Base-by-base conservation (phyloP, 1,140 invertebrate genomes). In the Hestina assimilis region DNA sequence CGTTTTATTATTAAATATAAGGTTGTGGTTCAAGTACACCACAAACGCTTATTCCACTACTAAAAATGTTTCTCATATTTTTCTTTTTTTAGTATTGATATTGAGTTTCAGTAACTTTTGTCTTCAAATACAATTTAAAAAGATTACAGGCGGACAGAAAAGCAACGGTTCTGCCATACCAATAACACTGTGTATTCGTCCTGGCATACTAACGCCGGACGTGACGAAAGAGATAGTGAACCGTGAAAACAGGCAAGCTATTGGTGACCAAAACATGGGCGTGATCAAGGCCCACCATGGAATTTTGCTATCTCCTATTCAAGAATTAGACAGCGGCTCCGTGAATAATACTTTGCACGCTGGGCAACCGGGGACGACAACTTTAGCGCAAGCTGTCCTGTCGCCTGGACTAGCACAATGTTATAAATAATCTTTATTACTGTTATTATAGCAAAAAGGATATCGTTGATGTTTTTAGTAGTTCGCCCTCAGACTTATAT, bases 121-220 rank as follows among this genome's bases (percentile, higher is more conserved):
- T n/a, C n/a, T n/a, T n/a, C n/a, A n/a, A n/a, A n/a, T n/a, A n/a
- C n/a, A n/a, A n/a, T n/a, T n/a, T n/a, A n/a, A n/a, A n/a, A n/a
- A n/a, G n/a, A n/a, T 38, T n/a, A 20, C 73, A 92, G 92, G 90
- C 54, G 90, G 89, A n/a, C 90, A 90, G 51, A 94, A 94, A 77
- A 82, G 92, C 57, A 93, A 93, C 75, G 92, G 92, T n/a, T 83
- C 90, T 0, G 91, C 91, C 31, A 89, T 93, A 3, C 92, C 92
- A 11, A 90, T 92, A 52, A 91, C 92, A 8, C 83, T 95, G 47
- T 93, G 93, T 69, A 94, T 93, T 64, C 91, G 95, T 40, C 95
- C 95, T 1, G 90, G 95, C 33, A 96, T 96, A 50, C 95, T 95
- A 19, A 96, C 95, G 1, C 95, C 95, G 0, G 95, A 96, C 75